These are phyloP conservation scores for Popillia japonica DNA, from an alignment of 1,140 invertebrate genomes.

Conservation along the genomic window DNA sequence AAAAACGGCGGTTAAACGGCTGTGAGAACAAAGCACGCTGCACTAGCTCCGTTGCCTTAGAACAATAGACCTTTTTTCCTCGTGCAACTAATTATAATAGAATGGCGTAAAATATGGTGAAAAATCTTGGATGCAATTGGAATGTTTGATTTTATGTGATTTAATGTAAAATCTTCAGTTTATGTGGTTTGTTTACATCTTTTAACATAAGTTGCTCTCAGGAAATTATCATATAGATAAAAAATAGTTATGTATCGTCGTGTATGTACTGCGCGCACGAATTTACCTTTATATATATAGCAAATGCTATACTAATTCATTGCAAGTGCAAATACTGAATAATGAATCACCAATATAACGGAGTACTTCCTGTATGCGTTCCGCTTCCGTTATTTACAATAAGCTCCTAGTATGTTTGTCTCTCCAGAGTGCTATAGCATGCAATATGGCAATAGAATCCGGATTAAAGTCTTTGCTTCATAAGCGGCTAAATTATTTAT, in stretches of 20 bases:
- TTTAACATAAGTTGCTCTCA: no score
- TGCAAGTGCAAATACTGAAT: slow-evolving; percentile 20
- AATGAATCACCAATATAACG: slow-evolving; percentile 23
- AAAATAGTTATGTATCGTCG: background rate
- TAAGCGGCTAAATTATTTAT: background rate
- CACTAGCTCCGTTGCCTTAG: no score
- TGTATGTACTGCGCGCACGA: background rate
- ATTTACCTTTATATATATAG: background rate
- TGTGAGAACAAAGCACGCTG: no score
- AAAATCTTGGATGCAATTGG: no score
- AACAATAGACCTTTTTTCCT: no score
- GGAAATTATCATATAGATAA: no score
- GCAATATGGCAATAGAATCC: background rate
- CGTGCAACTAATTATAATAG: no score
- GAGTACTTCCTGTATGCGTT: slow-evolving; percentile 13
- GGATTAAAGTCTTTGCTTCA: slow-evolving; percentile 11
- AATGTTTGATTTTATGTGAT: no score
- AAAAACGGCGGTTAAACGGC: no score
- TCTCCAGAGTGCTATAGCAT: background rate
- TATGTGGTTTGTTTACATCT: no score
- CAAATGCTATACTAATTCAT: background rate
- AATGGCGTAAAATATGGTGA: no score
- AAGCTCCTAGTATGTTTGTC: background rate
- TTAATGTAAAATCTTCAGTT: no score
- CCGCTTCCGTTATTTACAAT: slow-evolving; percentile 5